Conservation (phyloP, 2,888 invertebrate species). For the Biston stratarius region DNA sequence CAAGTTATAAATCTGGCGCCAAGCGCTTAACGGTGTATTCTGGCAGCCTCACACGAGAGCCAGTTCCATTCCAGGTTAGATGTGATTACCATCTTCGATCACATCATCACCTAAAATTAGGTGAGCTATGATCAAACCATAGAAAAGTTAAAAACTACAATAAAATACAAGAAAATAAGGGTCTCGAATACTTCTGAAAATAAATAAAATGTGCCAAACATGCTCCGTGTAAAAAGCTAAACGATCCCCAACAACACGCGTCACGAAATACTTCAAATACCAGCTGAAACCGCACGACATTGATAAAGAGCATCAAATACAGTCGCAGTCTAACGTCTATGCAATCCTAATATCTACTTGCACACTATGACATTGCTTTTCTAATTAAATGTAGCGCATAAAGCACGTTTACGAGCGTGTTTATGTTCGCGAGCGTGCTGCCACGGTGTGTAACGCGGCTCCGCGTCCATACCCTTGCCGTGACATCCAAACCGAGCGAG, state of each 20-base stretch:
- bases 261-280: constrained; percentile 6
- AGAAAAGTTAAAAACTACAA: not conserved
- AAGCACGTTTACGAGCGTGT: constrained; percentile 41
- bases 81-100: too few species aligned
- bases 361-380: constrained; percentile 22
- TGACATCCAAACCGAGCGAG: constrained; percentile 78
- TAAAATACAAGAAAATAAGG: not conserved
- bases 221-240: not conserved
- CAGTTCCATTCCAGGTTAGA: too few species aligned
- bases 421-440: constrained; percentile 34
- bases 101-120: too few species aligned
- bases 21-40: too few species aligned
- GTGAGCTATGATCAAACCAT: not conserved
- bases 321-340: not conserved
- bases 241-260: not conserved
- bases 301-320: constrained; percentile 1
- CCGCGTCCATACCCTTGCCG: constrained; percentile 71
- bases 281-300: constrained; percentile 10
- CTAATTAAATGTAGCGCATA: constrained; percentile 43
- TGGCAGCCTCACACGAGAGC: too few species aligned
- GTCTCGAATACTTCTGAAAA: not conserved
- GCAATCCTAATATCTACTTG: not conserved
- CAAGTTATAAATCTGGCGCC: too few species aligned
- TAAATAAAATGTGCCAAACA: not conserved
- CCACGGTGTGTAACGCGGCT: constrained; percentile 48